Evolutionary conservation across 2,797 vertebrate species (phyloP), one percentile per base, ranked within the genome.

Genomic region (Hoplostethus atlanticus): DNA sequence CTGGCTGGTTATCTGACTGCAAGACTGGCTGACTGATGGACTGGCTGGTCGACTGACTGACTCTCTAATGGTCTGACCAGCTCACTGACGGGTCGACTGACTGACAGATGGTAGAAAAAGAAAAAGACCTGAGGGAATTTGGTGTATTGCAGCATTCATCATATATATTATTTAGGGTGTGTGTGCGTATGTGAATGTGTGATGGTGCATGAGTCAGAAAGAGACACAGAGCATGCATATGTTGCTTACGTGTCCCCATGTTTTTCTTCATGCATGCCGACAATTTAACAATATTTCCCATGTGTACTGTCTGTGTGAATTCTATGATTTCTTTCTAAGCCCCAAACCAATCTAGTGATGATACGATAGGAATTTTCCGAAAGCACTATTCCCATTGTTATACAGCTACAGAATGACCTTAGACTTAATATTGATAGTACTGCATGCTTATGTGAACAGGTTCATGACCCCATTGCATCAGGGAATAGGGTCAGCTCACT

Each of bases 381-480:
- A 36, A 57, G 40, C 67, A 31, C 53, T 36, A 10, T 17, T 57
- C 47, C 30, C 40, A 4, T 10, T 70, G 52, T 68, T 65, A 58
- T 34, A 58, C 38, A 40, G 68, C 9, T 17, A 11, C 31, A 1
- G 11, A 50, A 30, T 68, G 66, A 68, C 57, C 53, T 50, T 11
- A 34, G 48, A 48, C 64, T 70, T 36, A 81, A 75, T 80, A 83
- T 80, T 76, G 62, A 83, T 71, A 42, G 9, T 57, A 34, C 47
- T 59, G 73, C 62, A 62, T 69, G 75, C 74, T 82, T 75, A 62
- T 55, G 38, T 76, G 70, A 36, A 76, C 70, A 58, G 30, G 60
- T 56, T 52, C n/a, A 16, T 21, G 44, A 61, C 80, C 28, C 65
- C 65, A 77, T 85, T 79, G 82, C 85, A 83, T 46, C 77, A 21